phyloP scores from a whole-genome alignment of 2,888 invertebrate species.

The Polyommatus iphigenia region DNA sequence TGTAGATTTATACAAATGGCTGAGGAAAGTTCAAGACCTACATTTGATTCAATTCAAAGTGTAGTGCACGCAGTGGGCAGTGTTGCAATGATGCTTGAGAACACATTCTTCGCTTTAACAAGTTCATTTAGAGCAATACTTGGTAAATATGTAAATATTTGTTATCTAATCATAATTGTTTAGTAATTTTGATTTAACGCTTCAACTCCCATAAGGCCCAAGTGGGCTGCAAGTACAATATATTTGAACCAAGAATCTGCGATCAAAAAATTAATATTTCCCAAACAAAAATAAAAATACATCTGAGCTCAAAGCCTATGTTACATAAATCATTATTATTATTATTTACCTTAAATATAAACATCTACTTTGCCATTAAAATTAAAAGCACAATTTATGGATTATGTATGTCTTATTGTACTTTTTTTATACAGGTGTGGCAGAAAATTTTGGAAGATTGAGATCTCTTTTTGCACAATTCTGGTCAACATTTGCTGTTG shows the following conservation, averaged over 20 bases:
- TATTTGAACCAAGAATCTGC: no score
- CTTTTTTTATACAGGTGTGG: constrained; percentile 82
- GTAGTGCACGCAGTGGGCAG: constrained; percentile 95
- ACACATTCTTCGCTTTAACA: constrained; percentile 96
- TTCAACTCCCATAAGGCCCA: no score
- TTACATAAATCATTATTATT: no score
- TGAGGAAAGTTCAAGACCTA: constrained; percentile 94
- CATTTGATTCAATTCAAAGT: constrained; percentile 97
- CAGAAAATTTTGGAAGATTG: constrained; percentile 94
- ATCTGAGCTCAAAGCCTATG: no score
- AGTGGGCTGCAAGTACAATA: no score
- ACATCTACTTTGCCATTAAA: no score
- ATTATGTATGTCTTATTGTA: neutral
- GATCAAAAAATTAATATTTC: no score
- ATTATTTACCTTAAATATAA: no score
- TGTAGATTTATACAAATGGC: constrained; percentile 90
- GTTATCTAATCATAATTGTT: neutral
- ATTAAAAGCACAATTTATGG: no score
- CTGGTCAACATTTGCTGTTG: constrained; percentile 91
- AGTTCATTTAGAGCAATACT: constrained; percentile 97
- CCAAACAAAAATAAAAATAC: no score
- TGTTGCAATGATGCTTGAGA: constrained; percentile 97
- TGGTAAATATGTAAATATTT: constrained; percentile 67
- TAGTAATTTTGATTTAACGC: no score
- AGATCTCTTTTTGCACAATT: constrained; percentile 91